A percentile compares a stretch with the other conserved stretches of the same genome.
Conservation (phyloP, 2,888 invertebrate genomes). For the Yponomeuta plumbellus region DNA sequence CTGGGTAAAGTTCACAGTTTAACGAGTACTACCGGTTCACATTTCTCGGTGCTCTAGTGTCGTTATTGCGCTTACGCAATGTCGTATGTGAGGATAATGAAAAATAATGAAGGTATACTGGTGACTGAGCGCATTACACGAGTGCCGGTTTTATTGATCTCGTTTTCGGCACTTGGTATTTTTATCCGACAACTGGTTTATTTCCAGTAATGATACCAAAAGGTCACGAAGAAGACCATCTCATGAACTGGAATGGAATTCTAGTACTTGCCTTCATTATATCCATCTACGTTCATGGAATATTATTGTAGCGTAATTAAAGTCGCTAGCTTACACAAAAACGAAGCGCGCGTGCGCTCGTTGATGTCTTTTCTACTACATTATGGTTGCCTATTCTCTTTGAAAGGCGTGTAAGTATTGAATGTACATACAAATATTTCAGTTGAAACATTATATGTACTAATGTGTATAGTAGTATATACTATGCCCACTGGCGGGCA, state of each 20-base stretch:
- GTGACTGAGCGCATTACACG: not conserved
- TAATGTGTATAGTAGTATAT: too few species aligned
- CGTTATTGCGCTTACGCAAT: slow-evolving; percentile 4
- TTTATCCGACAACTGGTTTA: not conserved
- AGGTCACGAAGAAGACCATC: not conserved
- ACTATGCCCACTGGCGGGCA: too few species aligned
- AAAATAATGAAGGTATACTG: not conserved
- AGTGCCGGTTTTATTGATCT: not conserved
- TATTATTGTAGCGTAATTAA: not conserved
- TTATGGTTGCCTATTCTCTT: too few species aligned
- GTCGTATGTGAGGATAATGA: not conserved
- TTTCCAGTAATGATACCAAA: not conserved
- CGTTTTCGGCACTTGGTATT: not conserved
- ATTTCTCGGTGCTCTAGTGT: slow-evolving; percentile 9
- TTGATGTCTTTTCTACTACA: not conserved
- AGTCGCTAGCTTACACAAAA: not conserved
- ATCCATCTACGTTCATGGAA: not conserved
- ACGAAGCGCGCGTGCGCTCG: not conserved
- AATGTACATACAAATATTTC: too few species aligned
- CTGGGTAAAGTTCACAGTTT: not conserved
- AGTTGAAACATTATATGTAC: too few species aligned
- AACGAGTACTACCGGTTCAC: slow-evolving; percentile 3
- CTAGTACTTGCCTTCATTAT: not conserved
- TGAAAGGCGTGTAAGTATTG: too few species aligned
- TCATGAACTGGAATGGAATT: not conserved